Evolutionary conservation across 2,113 vertebrate genomes (phyloP), one percentile per base, ranked within the genome.

Genomic region (Ursus arctos): DNA sequence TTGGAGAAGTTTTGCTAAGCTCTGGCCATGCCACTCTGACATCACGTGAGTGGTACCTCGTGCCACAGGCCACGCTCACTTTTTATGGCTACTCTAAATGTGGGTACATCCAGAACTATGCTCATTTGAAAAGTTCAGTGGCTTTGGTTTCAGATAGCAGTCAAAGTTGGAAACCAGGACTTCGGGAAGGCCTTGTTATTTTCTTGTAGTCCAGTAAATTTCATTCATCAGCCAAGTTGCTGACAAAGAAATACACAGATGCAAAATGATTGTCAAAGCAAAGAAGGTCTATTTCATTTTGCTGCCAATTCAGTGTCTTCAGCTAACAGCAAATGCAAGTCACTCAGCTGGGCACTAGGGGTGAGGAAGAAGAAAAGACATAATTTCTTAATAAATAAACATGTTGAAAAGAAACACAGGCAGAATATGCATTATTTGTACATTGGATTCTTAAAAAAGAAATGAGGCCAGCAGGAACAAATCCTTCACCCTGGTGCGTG

Each of bases 21-120:
- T 77, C 40, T 76, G 10, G 10, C 36, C 47, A 13, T 6, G 18
- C 26, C 10, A 7, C 63, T 8, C 11, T 36, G 69, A 24, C 18
- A 0, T 69, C 49, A 15, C 0, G 0, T 0, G 3, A 31, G 11
- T 49, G 82, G 40, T 4, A 6, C 18, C 6, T 1, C 1, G 6
- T 3, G 9, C n/a, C 33, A 0, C 1, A 13, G 21, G 16, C 55
- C n/a, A 22, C 5, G 4, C 12, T 28, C 22, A 4, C 12, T 59
- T 76, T 31, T 51, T 33, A 53, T 0, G 6, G 13, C 63, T 26
- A 4, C 55, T 71, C 36, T 9, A 21, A 22, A 71, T 16, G 24
- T 33, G 26, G 43, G 21, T 14, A 19, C 49, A 26, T 31, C 22
- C 7, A 47, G 16, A 85, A 72, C 40, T 11, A 18, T 15, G 26